Conservation (phyloP, 37 sponge, comb jelly and placozoan species). For the Spongia lamella region DNA sequence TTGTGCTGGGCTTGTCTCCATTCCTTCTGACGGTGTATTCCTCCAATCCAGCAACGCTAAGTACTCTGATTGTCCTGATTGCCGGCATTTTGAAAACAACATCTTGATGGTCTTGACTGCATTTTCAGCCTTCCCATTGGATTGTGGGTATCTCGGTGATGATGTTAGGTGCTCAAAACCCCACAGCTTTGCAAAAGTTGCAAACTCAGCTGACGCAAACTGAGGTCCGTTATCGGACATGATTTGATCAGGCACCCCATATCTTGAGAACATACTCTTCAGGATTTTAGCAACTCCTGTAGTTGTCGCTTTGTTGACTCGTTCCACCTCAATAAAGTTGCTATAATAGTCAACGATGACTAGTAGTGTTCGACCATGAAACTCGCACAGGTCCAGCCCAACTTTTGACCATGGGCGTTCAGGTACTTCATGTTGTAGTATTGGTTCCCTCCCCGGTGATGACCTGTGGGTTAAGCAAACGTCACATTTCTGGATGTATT, state of each 20-base stretch:
- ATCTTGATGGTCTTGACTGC: constrained; percentile 48
- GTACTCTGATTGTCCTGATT: constrained; percentile 31
- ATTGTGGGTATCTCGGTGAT: constrained; percentile 34
- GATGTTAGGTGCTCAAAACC: constrained; percentile 23
- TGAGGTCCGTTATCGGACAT: constrained; percentile 42
- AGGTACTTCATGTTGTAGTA: constrained; percentile 23
- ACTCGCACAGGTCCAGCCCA: constrained; percentile 11
- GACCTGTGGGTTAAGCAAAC: constrained; percentile 2
- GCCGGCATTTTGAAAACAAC: constrained; percentile 32
- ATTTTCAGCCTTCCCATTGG: constrained; percentile 58
- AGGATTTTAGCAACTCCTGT: constrained; percentile 1
- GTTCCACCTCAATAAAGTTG: neutral
- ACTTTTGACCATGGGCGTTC: constrained; percentile 18
- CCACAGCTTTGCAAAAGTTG: constrained; percentile 30
- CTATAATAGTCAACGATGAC: neutral
- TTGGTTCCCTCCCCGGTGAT: constrained; percentile 4
- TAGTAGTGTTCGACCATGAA: neutral
- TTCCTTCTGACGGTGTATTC: no score
- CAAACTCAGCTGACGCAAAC: constrained; percentile 35
- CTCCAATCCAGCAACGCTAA: constrained; percentile 55
- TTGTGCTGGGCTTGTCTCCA: constrained; percentile 53
- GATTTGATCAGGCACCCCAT: constrained; percentile 12
- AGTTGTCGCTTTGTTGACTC: neutral
- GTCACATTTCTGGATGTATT: constrained; percentile 15
- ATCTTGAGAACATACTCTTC: constrained; percentile 2